Evolutionary conservation across 2,797 vertebrate genomes (phyloP).

Genomic region (Melanotaenia trifasciata): DNA sequence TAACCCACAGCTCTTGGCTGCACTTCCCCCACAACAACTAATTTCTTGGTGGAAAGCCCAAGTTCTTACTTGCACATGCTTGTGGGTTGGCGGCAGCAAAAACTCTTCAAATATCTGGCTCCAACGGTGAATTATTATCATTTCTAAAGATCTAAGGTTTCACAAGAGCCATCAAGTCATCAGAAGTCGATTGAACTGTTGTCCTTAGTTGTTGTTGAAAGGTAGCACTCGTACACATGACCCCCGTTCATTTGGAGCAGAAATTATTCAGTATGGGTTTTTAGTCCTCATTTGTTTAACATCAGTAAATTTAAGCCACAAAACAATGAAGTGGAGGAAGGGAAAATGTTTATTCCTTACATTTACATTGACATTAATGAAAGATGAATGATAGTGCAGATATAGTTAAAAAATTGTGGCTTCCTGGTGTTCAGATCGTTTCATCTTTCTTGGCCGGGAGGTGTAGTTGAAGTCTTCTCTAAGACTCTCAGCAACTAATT

Average conservation of each 20-base stretch:
- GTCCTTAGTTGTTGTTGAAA: constrained; percentile 13
- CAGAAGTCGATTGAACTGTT: constrained; percentile 19
- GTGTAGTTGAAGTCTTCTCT: constrained; percentile 34
- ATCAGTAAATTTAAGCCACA: constrained; percentile 19
- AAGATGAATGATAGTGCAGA: constrained; percentile 31
- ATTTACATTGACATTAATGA: constrained; percentile 36
- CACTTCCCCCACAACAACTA: constrained; percentile 24
- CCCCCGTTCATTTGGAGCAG: constrained; percentile 7
- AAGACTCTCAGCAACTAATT: constrained; percentile 53
- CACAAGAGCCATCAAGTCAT: constrained; percentile 25
- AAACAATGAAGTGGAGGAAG: constrained; percentile 26
- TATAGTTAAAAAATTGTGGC: constrained; percentile 35
- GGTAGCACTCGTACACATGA: background rate
- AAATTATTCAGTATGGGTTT: constrained; percentile 23
- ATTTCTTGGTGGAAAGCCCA: constrained; percentile 70
- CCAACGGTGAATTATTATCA: constrained; percentile 22
- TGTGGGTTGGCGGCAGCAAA: constrained; percentile 45
- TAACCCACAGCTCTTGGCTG: constrained; percentile 11
- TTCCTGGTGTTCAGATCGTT: constrained; percentile 34
- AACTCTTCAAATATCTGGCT: constrained; percentile 41
- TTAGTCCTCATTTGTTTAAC: constrained; percentile 23
- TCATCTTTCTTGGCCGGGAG: constrained; percentile 17
- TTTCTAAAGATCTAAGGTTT: constrained; percentile 28
- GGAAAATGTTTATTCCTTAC: constrained; percentile 49
- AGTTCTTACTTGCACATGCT: constrained; percentile 58